Percentiles rank a stretch among this genome's conserved stretches.
Evolutionary conservation across 2,797 vertebrate genomes (phyloP).

Genomic region (Dicrostonyx torquatus): DNA sequence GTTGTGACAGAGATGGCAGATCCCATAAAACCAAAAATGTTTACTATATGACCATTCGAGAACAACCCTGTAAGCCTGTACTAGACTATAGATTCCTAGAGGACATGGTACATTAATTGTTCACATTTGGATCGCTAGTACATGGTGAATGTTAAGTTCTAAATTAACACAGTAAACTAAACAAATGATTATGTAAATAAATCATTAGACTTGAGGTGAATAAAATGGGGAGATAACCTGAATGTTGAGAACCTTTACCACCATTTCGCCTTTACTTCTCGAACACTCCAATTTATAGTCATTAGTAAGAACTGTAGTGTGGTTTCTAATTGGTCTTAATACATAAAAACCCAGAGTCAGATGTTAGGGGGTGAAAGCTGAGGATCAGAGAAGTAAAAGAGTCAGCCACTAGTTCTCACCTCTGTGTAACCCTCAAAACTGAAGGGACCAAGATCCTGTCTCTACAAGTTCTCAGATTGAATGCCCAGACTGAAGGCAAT

Average conservation of each 20-base stretch:
- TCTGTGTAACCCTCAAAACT: too few relatives aligned
- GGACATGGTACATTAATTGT: neutral
- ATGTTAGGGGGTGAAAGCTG: too few relatives aligned
- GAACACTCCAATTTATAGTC: neutral
- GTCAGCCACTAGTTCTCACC: too few relatives aligned
- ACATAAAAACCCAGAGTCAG: too few relatives aligned
- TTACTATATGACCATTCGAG: neutral
- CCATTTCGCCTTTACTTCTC: neutral
- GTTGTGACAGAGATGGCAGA: neutral
- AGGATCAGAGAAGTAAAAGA: too few relatives aligned
- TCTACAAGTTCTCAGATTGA: too few relatives aligned
- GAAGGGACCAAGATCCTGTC: too few relatives aligned
- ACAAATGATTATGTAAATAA: neutral
- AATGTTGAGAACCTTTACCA: neutral
- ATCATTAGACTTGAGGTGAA: neutral
- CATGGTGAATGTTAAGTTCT: neutral
- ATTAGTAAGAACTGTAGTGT: neutral
- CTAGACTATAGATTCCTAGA: neutral
- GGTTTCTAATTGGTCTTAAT: too few relatives aligned
- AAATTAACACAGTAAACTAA: neutral
- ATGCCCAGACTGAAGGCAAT: too few relatives aligned
- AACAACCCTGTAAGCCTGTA: neutral
- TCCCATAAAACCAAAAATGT: neutral
- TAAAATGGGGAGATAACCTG: neutral
- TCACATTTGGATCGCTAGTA: neutral